These are phyloP conservation scores for Spicauda simplicius DNA, from an alignment of 2,888 invertebrate genomes.

Conservation along the genomic window DNA sequence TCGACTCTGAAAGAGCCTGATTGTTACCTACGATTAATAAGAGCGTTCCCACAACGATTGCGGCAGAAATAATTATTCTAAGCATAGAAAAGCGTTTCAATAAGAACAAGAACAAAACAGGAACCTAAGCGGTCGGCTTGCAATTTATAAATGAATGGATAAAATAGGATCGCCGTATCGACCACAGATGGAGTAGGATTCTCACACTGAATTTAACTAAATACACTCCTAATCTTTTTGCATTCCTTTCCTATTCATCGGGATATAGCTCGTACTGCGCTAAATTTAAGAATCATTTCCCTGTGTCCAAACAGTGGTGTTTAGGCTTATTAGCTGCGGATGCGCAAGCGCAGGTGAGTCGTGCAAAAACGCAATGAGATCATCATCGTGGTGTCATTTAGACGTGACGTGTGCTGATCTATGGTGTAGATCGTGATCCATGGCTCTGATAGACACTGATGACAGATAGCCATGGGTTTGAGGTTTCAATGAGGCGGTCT, in stretches of 20 bases:
- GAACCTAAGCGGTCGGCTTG: conserved; percentile 30
- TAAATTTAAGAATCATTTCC: conserved; percentile 26
- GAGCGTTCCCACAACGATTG: conserved; percentile 33
- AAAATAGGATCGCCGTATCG: conserved; percentile 22
- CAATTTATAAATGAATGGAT: conserved; percentile 37
- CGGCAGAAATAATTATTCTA: conserved; percentile 34
- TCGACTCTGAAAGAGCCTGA: conserved; percentile 9
- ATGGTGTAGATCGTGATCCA: conserved; percentile 47
- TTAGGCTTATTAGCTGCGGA: conserved; percentile 38
- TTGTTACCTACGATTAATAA: conserved; percentile 20
- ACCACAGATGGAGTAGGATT: conserved; percentile 48
- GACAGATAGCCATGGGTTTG: conserved; percentile 48
- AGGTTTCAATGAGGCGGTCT: conserved; percentile 40
- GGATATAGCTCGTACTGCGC: conserved; percentile 15
- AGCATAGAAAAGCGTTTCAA: conserved; percentile 35
- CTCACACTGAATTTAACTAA: conserved; percentile 48
- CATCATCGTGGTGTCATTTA: conserved; percentile 65
- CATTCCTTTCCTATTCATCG: conserved; percentile 4
- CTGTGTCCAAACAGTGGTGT: neutral
- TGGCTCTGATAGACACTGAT: conserved; percentile 46
- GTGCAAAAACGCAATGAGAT: conserved; percentile 81
- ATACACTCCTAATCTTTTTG: conserved; percentile 21
- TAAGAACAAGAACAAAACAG: conserved; percentile 35
- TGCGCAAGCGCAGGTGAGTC: conserved; percentile 57
- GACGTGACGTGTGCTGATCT: conserved; percentile 61